These are phyloP conservation scores for Ramphastos sulfuratus DNA, from an alignment of 2,113 vertebrate species.

Conservation along the genomic window DNA sequence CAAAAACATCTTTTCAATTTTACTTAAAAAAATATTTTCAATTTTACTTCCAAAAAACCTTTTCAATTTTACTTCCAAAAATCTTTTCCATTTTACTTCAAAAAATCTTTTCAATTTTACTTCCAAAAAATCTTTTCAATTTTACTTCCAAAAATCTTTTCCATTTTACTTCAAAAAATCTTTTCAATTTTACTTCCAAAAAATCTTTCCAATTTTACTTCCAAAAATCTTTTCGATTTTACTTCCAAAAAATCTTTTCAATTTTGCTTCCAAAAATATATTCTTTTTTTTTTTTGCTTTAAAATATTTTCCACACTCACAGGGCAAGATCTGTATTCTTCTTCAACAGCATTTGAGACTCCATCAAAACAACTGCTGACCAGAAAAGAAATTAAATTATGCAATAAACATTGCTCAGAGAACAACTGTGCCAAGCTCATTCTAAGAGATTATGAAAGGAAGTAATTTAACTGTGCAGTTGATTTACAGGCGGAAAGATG, in stretches of 20 bases:
- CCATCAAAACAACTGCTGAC: conserved; percentile 22
- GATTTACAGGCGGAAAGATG: conserved; percentile 62
- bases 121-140: too few relatives aligned
- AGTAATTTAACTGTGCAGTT: conserved; percentile 53
- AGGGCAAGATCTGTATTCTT: not conserved
- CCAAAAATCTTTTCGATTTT: too few relatives aligned
- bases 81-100: too few relatives aligned
- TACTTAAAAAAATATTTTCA: too few relatives aligned
- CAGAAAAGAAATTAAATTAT: conserved; percentile 48
- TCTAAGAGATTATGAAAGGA: conserved; percentile 57
- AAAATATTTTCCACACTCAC: conserved; percentile 17
- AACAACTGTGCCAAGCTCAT: conserved; percentile 19
- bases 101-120: too few relatives aligned
- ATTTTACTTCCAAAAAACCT: too few relatives aligned
- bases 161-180: too few relatives aligned
- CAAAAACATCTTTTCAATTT: too few relatives aligned
- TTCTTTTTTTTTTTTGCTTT: not conserved
- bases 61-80: too few relatives aligned
- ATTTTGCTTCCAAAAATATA: conserved; percentile 9
- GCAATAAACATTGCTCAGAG: conserved; percentile 47
- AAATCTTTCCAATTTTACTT: too few relatives aligned
- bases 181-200: too few relatives aligned
- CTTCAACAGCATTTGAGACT: conserved; percentile 34
- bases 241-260: not conserved
- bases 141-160: too few relatives aligned